These are phyloP conservation scores for Sporophila hypoxantha DNA, from an alignment of 2,113 vertebrate genomes.

Conservation along the genomic window DNA sequence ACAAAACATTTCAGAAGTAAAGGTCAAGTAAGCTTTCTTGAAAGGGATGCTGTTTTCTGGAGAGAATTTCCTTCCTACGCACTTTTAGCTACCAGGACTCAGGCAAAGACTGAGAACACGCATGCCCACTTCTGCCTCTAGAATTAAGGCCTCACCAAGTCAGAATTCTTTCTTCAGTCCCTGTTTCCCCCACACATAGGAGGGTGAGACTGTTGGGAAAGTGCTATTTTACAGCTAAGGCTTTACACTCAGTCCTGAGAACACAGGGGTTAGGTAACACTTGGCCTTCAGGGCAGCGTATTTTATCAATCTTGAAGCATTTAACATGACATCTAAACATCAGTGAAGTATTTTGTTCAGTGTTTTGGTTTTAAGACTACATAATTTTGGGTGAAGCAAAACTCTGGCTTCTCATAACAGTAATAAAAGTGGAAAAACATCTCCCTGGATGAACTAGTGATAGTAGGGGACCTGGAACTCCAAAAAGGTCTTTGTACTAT, in stretches of 20 bases:
- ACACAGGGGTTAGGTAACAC: not conserved
- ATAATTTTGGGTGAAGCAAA: not conserved
- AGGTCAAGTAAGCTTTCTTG: conserved; percentile 10
- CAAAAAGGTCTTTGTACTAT: not conserved
- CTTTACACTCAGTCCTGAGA: not conserved
- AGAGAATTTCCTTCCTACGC: conserved; percentile 2
- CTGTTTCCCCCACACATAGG: not conserved
- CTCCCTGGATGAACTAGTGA: not conserved
- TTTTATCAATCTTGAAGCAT: not conserved
- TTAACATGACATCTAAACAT: not conserved
- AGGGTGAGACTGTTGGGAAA: not conserved
- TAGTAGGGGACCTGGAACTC: not conserved
- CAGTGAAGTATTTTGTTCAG: not conserved
- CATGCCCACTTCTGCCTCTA: not conserved
- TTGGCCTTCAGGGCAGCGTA: not conserved
- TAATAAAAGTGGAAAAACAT: not conserved
- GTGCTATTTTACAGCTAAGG: not conserved
- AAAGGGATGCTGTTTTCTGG: not conserved
- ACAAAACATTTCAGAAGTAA: conserved; percentile 25
- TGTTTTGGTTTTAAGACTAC: not conserved
- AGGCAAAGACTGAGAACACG: not conserved
- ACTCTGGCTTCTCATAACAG: not conserved
- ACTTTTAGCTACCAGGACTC: not conserved
- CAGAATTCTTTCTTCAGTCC: not conserved
- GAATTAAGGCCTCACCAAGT: not conserved